Percentiles rank a stretch among this genome's conserved stretches.
Conservation (phyloP, 2,113 vertebrate species). For the Tragelaphus imberbis region DNA sequence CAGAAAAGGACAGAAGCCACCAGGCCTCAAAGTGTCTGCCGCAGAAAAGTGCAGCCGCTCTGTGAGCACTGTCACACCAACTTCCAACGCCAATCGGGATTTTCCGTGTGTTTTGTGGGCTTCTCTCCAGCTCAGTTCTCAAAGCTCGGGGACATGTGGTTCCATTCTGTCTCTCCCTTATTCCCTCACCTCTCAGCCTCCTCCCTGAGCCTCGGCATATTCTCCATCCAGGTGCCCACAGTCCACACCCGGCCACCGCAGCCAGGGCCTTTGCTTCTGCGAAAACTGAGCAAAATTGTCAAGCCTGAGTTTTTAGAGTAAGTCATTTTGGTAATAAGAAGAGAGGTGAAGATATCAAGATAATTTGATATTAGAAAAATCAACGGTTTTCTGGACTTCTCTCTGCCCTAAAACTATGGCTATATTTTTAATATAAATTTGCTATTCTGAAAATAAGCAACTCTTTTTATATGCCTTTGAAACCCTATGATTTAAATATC, state of each 20-base stretch:
- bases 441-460: not conserved
- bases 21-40: accelerated
- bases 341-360: not conserved
- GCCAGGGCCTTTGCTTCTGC: not conserved
- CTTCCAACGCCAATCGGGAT: not conserved
- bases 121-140: accelerated
- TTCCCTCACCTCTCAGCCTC: not conserved
- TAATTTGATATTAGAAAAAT: not conserved
- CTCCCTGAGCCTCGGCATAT: accelerated
- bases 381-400: not conserved
- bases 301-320: not conserved
- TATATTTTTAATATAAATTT: not conserved
- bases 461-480: not conserved
- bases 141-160: accelerated
- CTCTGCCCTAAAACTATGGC: not conserved
- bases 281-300: too few species aligned
- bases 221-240: too few species aligned
- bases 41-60: accelerated
- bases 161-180: accelerated
- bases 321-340: not conserved
- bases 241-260: not conserved
- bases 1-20: not conserved
- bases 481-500: not conserved
- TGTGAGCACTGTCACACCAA: accelerated
- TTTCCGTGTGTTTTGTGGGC: accelerated